Conservation (phyloP, 2,888 invertebrate genomes). For the Aphodius sticticus region DNA sequence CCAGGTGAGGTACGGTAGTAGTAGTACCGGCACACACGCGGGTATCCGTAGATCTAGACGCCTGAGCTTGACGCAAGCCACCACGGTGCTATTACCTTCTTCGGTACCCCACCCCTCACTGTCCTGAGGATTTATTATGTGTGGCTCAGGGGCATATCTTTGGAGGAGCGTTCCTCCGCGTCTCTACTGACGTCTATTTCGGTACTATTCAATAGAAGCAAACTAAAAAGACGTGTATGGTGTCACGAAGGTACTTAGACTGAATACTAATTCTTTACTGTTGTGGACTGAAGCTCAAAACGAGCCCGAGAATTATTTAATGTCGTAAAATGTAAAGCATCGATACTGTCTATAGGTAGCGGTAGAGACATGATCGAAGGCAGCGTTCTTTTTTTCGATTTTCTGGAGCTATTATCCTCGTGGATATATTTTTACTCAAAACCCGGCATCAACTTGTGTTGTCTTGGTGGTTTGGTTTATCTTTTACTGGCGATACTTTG, state of each 20-base stretch:
- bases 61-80: neutral
- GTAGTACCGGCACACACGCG: constrained; percentile 28
- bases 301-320: neutral
- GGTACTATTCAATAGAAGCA: neutral
- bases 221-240: neutral
- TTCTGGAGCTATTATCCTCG: no score
- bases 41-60: constrained; percentile 30
- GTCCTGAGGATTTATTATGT: neutral
- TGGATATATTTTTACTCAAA: no score
- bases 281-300: neutral
- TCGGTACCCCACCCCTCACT: constrained; percentile 27
- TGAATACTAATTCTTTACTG: neutral
- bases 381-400: no score
- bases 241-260: neutral
- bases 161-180: neutral
- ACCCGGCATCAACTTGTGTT: no score
- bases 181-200: neutral
- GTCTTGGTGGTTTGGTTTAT: no score
- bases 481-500: no score
- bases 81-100: constrained; percentile 29
- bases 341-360: no score
- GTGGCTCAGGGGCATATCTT: neutral
- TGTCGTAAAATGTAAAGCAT: no score
- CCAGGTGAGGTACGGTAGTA: constrained; percentile 8
- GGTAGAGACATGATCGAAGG: no score